phyloP scores from a whole-genome alignment of 2,888 invertebrate species.

The Eupithecia inturbata region DNA sequence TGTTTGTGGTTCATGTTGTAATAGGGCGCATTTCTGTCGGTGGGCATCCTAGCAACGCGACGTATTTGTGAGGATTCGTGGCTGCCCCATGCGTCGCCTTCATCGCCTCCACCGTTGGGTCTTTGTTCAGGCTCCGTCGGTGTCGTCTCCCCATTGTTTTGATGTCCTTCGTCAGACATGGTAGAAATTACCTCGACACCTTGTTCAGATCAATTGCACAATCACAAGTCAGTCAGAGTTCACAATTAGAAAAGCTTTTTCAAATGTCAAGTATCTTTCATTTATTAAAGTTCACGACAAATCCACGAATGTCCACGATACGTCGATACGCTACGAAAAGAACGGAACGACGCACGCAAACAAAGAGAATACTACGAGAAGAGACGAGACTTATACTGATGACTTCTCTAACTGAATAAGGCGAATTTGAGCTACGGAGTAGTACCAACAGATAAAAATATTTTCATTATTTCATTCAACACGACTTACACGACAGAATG shows the following conservation, averaged over 20 bases:
- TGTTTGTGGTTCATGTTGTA: conserved; percentile 94
- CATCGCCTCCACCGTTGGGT: conserved; percentile 73
- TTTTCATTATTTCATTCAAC: no score
- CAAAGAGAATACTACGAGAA: no score
- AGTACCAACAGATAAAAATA: no score
- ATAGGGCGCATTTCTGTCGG: conserved; percentile 87
- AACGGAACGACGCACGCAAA: background rate
- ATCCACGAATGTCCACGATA: background rate
- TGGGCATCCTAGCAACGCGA: conserved; percentile 84
- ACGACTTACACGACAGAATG: no score
- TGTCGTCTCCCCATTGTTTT: conserved; percentile 61
- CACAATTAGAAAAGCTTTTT: background rate
- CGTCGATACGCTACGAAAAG: background rate
- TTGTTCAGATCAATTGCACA: background rate
- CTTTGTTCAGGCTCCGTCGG: conserved; percentile 72
- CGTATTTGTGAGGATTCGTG: conserved; percentile 67
- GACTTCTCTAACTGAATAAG: no score
- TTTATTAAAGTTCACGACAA: background rate
- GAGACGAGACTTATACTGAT: no score
- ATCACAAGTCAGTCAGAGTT: background rate
- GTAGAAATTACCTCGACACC: background rate
- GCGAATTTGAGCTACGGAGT: no score
- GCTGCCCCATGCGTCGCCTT: conserved; percentile 78
- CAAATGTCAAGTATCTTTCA: background rate
- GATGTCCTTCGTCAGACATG: conserved; percentile 67